These are phyloP conservation scores for Drosophila rhopaloa DNA, from an alignment of 1,140 invertebrate species.

Conservation along the genomic window DNA sequence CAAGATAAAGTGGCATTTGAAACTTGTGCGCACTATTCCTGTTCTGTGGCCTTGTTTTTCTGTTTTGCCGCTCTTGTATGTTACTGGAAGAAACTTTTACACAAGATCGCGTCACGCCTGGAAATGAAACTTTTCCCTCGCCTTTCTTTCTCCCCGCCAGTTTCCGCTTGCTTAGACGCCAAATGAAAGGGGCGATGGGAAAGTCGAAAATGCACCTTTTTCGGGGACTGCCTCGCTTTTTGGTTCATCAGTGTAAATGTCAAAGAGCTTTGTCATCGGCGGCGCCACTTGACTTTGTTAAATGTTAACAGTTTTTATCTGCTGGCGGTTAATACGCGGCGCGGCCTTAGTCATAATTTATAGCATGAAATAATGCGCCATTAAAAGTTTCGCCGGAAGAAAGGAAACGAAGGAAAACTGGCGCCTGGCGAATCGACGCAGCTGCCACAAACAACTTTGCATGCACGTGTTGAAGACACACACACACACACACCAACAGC, in stretches of 20 bases:
- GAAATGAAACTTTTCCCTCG: slow-evolving; percentile 38
- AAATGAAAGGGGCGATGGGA: slow-evolving; percentile 29
- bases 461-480: slow-evolving; percentile 75
- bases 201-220: slow-evolving; percentile 19
- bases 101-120: slow-evolving; percentile 43
- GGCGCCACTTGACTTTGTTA: slow-evolving; percentile 59
- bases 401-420: slow-evolving; percentile 19
- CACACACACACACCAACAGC: slow-evolving; percentile 40
- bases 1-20: slow-evolving; percentile 80
- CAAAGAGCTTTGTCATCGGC: slow-evolving; percentile 46
- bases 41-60: slow-evolving; percentile 31
- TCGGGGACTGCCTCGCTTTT: not conserved
- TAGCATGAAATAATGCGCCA: slow-evolving; percentile 77
- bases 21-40: slow-evolving; percentile 63
- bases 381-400: slow-evolving; percentile 66
- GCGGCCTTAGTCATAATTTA: slow-evolving; percentile 73
- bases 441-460: slow-evolving; percentile 70
- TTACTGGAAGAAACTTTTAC: slow-evolving; percentile 34
- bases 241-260: slow-evolving; percentile 57
- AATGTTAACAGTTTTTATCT: slow-evolving; percentile 77
- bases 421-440: slow-evolving; percentile 38
- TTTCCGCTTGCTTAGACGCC: slow-evolving; percentile 40
- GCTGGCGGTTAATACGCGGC: slow-evolving; percentile 47
- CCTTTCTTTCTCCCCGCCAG: not conserved
- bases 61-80: slow-evolving; percentile 2